Evolutionary conservation across 2,113 vertebrate genomes (phyloP), one percentile per base, ranked within the genome.

Genomic region (Lycocorax pyrrhopterus): DNA sequence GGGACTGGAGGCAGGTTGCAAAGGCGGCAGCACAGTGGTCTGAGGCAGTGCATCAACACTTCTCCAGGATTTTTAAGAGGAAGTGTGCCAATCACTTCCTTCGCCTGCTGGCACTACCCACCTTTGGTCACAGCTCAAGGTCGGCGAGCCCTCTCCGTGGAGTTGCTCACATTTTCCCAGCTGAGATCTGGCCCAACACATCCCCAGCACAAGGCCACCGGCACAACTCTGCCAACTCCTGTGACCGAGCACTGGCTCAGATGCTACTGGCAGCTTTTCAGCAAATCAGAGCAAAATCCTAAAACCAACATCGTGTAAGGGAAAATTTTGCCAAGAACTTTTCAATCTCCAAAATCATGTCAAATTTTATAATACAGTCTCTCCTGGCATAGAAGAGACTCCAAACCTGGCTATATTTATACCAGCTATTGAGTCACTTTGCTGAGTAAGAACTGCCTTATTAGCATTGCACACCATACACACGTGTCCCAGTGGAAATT

Each of bases 401-500:
- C 71, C 75, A 95, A 95, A 95, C 64, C 83, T 95, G 85, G 39
- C 81, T 90, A 85, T 95, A 90, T 94, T 96, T 96, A 84, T 82
- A 90, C 35, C 83, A 94, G 62, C 60, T 87, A 76, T 63, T 93
- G 92, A 97, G 77, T 96, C 92, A 96, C 62, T 95, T 92, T 84
- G 92, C 94, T 96, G 94, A 96, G 82, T 96, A 96, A 96, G 83
- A 95, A 72, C 63, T 79, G 85, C 74, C 79, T 94, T 67, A 87
- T 92, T 97, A 96, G 79, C 87, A 89, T 8, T 81, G 56, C 49
- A 85, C 2, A 2, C 76, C 88, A 86, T 46, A 89, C 88, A 92
- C 82, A 77, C 68, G 6, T 3, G 1, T 89, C 83, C 73, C 76
- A 78, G 68, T 37, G 83, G 85, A 91, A 66, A 93, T 60, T 81